These are phyloP conservation scores for Circaetus cinerascens DNA, from an alignment of 2,113 vertebrate species.

Conservation along the genomic window DNA sequence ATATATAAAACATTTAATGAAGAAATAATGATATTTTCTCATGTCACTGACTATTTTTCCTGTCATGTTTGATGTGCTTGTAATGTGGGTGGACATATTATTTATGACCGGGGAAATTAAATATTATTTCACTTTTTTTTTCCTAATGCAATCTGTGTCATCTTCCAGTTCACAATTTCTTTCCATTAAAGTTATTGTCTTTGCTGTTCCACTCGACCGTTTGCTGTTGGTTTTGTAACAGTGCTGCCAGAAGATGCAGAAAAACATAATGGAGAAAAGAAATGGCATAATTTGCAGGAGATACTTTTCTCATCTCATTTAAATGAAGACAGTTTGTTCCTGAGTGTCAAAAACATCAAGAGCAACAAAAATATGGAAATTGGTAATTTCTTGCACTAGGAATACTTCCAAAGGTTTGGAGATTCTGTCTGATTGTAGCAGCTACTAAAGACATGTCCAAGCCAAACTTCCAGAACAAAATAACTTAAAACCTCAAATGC, in stretches of 20 bases:
- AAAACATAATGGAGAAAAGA: conserved; percentile 72
- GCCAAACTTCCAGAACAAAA: background rate
- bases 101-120: conserved; percentile 81
- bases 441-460: background rate
- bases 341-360: conserved; percentile 64
- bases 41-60: conserved; percentile 69
- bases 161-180: conserved; percentile 72
- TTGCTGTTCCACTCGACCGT: conserved; percentile 69
- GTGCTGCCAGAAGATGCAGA: conserved; percentile 57
- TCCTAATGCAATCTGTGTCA: conserved; percentile 70
- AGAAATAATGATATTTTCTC: conserved; percentile 75
- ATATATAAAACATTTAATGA: conserved; percentile 70
- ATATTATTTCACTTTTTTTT: conserved; percentile 74
- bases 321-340: conserved; percentile 78
- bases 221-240: conserved; percentile 66
- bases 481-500: background rate
- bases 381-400: conserved; percentile 41
- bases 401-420: conserved; percentile 43
- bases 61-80: conserved; percentile 73
- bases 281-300: conserved; percentile 74
- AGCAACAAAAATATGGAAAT: conserved; percentile 63
- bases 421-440: conserved; percentile 7
- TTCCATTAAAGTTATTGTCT: conserved; percentile 78
- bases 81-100: conserved; percentile 76
- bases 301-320: conserved; percentile 72